phyloP scores from a whole-genome alignment of 2,888 invertebrate species.

The Thymelicus acteon region DNA sequence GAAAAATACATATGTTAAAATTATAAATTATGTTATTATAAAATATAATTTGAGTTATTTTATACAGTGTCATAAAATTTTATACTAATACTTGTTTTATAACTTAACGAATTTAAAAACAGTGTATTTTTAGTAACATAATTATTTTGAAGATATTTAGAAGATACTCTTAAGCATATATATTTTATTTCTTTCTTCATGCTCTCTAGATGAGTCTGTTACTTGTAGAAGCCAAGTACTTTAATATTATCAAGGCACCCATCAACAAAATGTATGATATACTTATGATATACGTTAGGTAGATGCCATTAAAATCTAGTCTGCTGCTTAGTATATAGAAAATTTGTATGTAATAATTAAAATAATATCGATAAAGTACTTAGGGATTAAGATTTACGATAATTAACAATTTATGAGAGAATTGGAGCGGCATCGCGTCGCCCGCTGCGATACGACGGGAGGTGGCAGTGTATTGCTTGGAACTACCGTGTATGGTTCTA shows the following conservation, averaged over 20 bases:
- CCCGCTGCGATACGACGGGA: conserved; percentile 40
- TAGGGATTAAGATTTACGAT: conserved; percentile 66
- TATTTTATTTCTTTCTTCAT: not conserved
- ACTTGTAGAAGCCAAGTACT: conserved; percentile 38
- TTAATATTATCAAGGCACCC: conserved; percentile 46
- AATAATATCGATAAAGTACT: conserved; percentile 56
- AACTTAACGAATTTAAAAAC: not conserved
- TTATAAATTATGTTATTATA: too few relatives aligned
- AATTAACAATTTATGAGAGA: conserved; percentile 52
- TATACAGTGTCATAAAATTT: too few relatives aligned
- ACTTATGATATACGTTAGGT: conserved; percentile 61
- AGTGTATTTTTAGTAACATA: not conserved
- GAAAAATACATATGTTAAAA: too few relatives aligned
- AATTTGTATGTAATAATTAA: conserved; percentile 69
- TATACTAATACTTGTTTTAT: not conserved
- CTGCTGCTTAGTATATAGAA: conserved; percentile 72
- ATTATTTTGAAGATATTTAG: too few relatives aligned
- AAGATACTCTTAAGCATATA: too few relatives aligned
- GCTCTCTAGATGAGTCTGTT: conserved; percentile 12
- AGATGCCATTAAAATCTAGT: conserved; percentile 80
- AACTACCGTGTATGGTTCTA: conserved; percentile 50
- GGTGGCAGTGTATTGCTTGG: conserved; percentile 51
- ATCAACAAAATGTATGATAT: conserved; percentile 50
- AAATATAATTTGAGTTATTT: too few relatives aligned
- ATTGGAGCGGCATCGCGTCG: conserved; percentile 52